phyloP scores from a whole-genome alignment of 2,888 invertebrate species.

The Apeira syringaria region DNA sequence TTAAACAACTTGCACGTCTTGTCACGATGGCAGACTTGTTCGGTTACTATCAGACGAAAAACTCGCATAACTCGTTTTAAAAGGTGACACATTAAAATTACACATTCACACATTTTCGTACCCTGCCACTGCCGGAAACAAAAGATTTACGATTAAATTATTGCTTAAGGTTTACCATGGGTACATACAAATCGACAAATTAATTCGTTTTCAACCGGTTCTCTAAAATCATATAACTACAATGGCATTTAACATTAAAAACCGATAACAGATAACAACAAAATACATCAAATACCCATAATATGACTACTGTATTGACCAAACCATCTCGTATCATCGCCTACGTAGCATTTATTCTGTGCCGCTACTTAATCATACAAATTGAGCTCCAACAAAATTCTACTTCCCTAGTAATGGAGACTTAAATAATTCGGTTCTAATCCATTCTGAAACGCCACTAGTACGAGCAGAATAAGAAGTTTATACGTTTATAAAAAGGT shows the following conservation, averaged over 20 bases:
- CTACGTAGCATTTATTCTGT: not conserved
- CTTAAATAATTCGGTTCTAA: slow-evolving; percentile 36
- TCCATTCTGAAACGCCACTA: slow-evolving; percentile 16
- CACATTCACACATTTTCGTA: too few relatives aligned
- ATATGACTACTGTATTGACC: not conserved
- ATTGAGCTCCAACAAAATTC: slow-evolving; percentile 17
- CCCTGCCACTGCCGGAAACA: too few relatives aligned
- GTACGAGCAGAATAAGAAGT: too few relatives aligned
- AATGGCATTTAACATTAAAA: not conserved
- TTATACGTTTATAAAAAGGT: not conserved
- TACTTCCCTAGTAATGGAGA: slow-evolving; percentile 35
- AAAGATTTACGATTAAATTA: too few relatives aligned
- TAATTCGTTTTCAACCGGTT: not conserved
- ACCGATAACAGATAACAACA: not conserved
- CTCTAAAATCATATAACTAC: not conserved
- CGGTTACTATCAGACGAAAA: too few relatives aligned
- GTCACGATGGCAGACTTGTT: too few relatives aligned
- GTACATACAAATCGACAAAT: too few relatives aligned
- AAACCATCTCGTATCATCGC: not conserved
- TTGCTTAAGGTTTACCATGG: too few relatives aligned
- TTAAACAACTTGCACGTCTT: too few relatives aligned
- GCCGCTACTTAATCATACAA: not conserved
- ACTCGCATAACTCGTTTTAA: too few relatives aligned
- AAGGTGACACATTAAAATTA: too few relatives aligned
- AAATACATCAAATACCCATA: not conserved